phyloP scores from a whole-genome alignment of 2,113 vertebrate species.

The Callospermophilus lateralis region DNA sequence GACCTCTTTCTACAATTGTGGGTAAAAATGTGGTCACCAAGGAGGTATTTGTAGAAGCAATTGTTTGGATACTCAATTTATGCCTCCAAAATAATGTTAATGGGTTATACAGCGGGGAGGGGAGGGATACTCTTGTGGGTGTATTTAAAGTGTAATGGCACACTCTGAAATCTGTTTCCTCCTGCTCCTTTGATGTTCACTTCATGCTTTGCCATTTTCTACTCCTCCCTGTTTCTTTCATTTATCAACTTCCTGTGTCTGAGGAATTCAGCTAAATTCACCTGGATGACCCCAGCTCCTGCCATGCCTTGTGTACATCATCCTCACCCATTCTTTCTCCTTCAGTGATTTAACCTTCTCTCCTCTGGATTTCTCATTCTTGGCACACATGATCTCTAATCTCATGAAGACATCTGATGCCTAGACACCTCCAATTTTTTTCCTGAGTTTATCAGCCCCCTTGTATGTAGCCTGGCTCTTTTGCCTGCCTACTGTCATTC shows the following conservation, averaged over 20 bases:
- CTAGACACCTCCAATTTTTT: background rate
- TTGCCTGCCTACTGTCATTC: background rate
- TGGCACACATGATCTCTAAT: background rate
- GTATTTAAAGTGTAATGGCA: background rate
- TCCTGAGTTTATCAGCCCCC: background rate
- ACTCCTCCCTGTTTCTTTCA: background rate
- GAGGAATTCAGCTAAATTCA: background rate
- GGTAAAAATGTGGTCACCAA: background rate
- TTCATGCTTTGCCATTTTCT: background rate
- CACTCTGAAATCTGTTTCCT: background rate
- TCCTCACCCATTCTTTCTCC: background rate
- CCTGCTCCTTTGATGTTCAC: background rate
- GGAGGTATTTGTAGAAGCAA: background rate
- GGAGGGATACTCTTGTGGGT: background rate
- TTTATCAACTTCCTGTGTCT: background rate
- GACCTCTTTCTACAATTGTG: background rate
- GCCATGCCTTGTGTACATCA: fast-evolving
- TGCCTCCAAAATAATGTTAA: background rate
- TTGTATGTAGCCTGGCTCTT: background rate
- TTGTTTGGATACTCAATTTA: background rate
- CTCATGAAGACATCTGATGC: background rate
- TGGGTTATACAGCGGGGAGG: background rate
- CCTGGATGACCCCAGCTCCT: too few relatives aligned
- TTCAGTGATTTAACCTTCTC: background rate
- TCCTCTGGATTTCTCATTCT: background rate